A percentile compares a stretch with the other conserved stretches of the same genome.
Evolutionary conservation across 1,140 invertebrate genomes (phyloP).

Genomic region (Lethrus apterus): DNA sequence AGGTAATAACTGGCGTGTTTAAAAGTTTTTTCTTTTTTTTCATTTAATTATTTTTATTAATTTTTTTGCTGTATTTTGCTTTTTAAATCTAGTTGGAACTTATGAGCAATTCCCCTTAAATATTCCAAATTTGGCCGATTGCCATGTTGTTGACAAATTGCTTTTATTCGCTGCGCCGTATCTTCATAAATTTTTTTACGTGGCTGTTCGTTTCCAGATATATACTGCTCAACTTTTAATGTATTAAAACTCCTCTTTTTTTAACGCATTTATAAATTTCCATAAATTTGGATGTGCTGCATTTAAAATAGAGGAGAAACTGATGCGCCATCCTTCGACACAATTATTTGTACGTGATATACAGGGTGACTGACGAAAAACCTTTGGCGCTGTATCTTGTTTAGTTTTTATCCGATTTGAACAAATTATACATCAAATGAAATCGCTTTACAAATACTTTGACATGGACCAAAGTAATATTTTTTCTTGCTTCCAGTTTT

Average conservation of each 20-base stretch:
- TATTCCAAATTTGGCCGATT: slow-evolving; percentile 3
- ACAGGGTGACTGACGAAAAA: too few relatives aligned
- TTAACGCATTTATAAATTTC: not conserved
- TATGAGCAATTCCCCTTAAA: slow-evolving; percentile 1
- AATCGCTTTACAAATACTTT: too few relatives aligned
- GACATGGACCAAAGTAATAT: too few relatives aligned
- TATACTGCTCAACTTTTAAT: slow-evolving; percentile 5
- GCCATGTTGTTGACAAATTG: too few relatives aligned
- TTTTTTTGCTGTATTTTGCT: not conserved
- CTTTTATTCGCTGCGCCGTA: not conserved
- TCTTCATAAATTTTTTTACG: not conserved
- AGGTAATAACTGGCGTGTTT: slow-evolving; percentile 4
- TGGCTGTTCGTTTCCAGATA: not conserved
- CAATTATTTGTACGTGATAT: not conserved
- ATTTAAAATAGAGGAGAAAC: slow-evolving; percentile 1
- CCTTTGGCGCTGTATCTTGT: too few relatives aligned
- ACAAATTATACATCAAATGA: too few relatives aligned
- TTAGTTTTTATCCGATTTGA: too few relatives aligned
- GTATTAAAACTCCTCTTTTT: slow-evolving; percentile 1
- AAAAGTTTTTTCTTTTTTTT: slow-evolving; percentile 7
- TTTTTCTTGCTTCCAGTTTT: too few relatives aligned
- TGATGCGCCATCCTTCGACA: slow-evolving; percentile 3
- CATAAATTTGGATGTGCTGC: too few relatives aligned
- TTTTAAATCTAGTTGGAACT: slow-evolving; percentile 1
- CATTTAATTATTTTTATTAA: slow-evolving; percentile 3